Percentiles rank a stretch among this genome's conserved stretches.
phyloP scores from a whole-genome alignment of 2,113 vertebrate species.

The Baryphthengus martii region DNA sequence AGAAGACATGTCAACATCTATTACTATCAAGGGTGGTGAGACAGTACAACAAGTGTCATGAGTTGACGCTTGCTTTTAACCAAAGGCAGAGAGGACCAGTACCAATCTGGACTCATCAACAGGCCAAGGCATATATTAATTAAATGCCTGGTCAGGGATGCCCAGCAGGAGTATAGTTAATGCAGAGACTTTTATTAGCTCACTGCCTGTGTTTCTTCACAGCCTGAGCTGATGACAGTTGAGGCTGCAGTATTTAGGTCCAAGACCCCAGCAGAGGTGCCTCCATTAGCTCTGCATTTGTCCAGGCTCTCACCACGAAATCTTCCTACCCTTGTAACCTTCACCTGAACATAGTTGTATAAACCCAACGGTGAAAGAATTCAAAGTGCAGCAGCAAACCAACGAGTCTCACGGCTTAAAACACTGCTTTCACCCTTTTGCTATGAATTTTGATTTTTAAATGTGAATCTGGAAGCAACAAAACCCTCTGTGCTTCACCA shows the following conservation, averaged over 20 bases:
- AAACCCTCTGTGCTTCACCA: rapidly evolving
- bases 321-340: not conserved
- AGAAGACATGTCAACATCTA: not conserved
- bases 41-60: not conserved
- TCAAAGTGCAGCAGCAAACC: not conserved
- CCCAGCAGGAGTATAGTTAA: not conserved
- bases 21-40: no score
- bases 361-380: not conserved
- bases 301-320: not conserved
- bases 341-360: not conserved
- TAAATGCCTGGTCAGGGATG: not conserved
- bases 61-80: not conserved
- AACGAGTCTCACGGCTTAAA: not conserved
- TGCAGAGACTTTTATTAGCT: not conserved
- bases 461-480: not conserved
- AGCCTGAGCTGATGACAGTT: not conserved
- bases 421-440: not conserved
- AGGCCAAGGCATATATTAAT: not conserved
- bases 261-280: not conserved
- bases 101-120: not conserved
- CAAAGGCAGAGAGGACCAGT: not conserved
- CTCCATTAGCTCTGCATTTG: not conserved
- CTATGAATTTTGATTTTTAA: not conserved
- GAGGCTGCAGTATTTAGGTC: not conserved
- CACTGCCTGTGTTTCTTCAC: not conserved